A percentile compares a stretch with the other conserved stretches of the same genome.
Conservation (phyloP, 2,797 vertebrate genomes). For the Rhynchonycteris naso region DNA sequence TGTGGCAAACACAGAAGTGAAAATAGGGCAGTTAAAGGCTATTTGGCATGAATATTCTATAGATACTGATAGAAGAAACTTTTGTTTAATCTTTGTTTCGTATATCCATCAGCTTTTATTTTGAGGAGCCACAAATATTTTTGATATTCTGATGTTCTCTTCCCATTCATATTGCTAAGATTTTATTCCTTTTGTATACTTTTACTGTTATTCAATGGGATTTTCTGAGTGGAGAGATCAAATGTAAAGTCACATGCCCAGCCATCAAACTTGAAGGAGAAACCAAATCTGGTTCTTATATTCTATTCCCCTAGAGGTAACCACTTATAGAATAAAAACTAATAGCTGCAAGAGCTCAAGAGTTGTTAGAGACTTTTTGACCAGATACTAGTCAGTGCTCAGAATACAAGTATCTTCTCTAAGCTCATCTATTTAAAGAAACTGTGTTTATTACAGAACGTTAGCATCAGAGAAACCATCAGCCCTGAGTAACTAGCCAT, state of each 20-base stretch:
- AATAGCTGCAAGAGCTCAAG: not conserved
- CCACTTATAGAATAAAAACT: not conserved
- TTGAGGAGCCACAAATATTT: not conserved
- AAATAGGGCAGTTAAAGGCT: not conserved
- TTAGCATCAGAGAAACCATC: not conserved
- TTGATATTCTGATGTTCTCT: not conserved
- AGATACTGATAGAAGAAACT: not conserved
- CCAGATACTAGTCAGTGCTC: not conserved
- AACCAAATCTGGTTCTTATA: not conserved
- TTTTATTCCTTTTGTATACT: not conserved
- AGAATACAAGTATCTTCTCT: not conserved
- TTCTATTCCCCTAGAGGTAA: not conserved
- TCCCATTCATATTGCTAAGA: not conserved
- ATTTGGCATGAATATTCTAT: not conserved
- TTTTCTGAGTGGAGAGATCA: not conserved
- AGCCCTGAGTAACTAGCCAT: not conserved
- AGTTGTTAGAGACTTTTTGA: not conserved
- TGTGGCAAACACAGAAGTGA: not conserved
- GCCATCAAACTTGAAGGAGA: not conserved
- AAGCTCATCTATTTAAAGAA: not conserved
- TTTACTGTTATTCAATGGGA: not conserved
- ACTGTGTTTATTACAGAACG: not conserved
- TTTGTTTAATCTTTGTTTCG: constrained; percentile 13
- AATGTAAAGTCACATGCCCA: not conserved
- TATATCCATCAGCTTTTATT: not conserved